phyloP scores from a whole-genome alignment of 2,797 vertebrate species.

The Onychomys torridus region DNA sequence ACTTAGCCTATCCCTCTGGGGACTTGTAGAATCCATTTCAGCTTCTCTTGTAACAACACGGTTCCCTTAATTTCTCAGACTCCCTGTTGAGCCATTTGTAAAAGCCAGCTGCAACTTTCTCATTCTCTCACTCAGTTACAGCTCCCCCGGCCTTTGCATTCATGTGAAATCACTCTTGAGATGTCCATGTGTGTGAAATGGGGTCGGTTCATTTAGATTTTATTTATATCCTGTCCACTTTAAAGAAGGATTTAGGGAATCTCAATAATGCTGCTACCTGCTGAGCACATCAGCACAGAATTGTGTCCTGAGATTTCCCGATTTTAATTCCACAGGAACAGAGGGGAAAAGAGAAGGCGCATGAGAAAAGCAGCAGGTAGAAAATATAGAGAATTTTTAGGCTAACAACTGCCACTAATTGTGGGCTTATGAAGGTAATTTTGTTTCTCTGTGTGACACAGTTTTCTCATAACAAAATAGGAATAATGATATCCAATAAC shows the following conservation, averaged over 20 bases:
- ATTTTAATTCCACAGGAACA: slow-evolving; percentile 26
- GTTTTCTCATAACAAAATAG: not conserved
- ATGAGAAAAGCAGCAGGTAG: not conserved
- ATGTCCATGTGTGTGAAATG: not conserved
- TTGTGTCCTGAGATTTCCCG: not conserved
- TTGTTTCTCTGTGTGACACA: not conserved
- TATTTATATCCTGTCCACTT: not conserved
- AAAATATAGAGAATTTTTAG: not conserved
- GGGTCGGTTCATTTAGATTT: not conserved
- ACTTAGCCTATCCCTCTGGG: not conserved
- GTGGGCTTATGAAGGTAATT: not conserved
- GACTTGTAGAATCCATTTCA: not conserved
- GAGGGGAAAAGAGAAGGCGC: not conserved
- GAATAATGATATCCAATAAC: not conserved
- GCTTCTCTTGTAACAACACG: not conserved
- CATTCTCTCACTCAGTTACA: not conserved
- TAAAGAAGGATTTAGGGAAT: not conserved
- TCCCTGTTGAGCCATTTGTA: slow-evolving; percentile 38
- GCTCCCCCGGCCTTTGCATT: not conserved
- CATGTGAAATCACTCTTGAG: slow-evolving; percentile 40
- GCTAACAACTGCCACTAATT: not conserved
- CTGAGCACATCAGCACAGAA: not conserved
- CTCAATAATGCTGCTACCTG: not conserved
- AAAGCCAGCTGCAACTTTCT: slow-evolving; percentile 11
- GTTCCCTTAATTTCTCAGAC: slow-evolving; percentile 15